phyloP scores from a whole-genome alignment of 2,113 vertebrate species.

The Cyanoramphus novaezelandiae region DNA sequence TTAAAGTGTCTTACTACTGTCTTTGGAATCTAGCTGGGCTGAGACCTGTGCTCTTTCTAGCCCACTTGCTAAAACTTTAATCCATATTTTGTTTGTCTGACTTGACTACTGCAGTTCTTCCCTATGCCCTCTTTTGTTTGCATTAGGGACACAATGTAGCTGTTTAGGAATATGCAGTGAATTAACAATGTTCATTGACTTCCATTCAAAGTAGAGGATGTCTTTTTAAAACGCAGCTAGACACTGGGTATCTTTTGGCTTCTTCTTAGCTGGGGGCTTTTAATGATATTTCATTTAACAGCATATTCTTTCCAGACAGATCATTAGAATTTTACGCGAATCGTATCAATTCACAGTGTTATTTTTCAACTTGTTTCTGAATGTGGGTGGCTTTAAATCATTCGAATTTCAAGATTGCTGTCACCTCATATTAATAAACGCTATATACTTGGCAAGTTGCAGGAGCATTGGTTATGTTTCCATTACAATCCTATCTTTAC shows the following conservation, averaged over 20 bases:
- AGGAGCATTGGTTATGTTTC: neutral
- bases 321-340: neutral
- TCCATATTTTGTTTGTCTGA: conserved; percentile 26
- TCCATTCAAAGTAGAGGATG: neutral
- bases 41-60: conserved; percentile 63
- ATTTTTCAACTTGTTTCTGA: neutral
- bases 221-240: neutral
- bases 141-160: neutral
- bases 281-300: neutral
- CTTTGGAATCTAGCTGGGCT: conserved; percentile 68
- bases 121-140: neutral
- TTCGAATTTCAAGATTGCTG: neutral
- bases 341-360: neutral
- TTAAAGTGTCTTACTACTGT: conserved; percentile 70
- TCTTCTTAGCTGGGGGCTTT: neutral
- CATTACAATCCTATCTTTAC: neutral
- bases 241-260: neutral
- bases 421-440: neutral
- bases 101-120: conserved; percentile 5
- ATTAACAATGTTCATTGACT: neutral
- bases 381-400: neutral
- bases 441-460: neutral
- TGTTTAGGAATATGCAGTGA: neutral
- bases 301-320: neutral
- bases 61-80: conserved; percentile 64